Evolutionary conservation across 2,888 invertebrate species (phyloP).

Genomic region (Neoitamus cyanurus): DNA sequence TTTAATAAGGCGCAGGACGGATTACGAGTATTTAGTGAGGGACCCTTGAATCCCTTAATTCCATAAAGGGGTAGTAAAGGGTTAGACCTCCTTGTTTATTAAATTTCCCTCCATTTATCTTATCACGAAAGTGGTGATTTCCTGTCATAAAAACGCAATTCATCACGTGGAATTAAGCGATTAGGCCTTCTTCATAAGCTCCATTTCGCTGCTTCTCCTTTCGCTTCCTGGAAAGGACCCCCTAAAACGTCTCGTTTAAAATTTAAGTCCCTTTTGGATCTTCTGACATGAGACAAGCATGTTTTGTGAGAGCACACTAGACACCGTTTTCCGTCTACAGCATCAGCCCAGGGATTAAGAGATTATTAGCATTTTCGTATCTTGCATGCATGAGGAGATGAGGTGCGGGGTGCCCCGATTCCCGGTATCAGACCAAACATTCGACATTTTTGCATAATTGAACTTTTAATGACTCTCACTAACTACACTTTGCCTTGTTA

Average conservation of each 20-base stretch:
- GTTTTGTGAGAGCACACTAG: slow-evolving; percentile 16
- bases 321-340: slow-evolving; percentile 11
- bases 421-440: slow-evolving; percentile 1
- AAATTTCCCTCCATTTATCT: slow-evolving; percentile 32
- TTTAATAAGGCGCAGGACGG: neutral
- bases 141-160: slow-evolving; percentile 41
- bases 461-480: slow-evolving; percentile 27
- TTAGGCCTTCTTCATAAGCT: slow-evolving; percentile 8
- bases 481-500: slow-evolving; percentile 39
- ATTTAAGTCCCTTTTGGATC: slow-evolving; percentile 23
- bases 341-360: slow-evolving; percentile 6
- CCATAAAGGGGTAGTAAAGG: neutral
- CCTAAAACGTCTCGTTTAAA: slow-evolving; percentile 16
- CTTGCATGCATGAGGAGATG: neutral
- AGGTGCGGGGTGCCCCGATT: neutral
- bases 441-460: slow-evolving; percentile 34
- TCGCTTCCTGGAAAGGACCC: neutral
- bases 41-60: neutral
- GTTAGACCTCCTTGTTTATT: slow-evolving; percentile 13
- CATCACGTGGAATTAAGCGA: slow-evolving; percentile 44
- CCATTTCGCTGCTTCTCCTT: neutral
- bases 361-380: slow-evolving; percentile 12
- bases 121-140: slow-evolving; percentile 38
- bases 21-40: neutral
- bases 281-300: slow-evolving; percentile 22